These are phyloP conservation scores for Fundulus diaphanus DNA, from an alignment of 2,797 vertebrate genomes.

Conservation along the genomic window DNA sequence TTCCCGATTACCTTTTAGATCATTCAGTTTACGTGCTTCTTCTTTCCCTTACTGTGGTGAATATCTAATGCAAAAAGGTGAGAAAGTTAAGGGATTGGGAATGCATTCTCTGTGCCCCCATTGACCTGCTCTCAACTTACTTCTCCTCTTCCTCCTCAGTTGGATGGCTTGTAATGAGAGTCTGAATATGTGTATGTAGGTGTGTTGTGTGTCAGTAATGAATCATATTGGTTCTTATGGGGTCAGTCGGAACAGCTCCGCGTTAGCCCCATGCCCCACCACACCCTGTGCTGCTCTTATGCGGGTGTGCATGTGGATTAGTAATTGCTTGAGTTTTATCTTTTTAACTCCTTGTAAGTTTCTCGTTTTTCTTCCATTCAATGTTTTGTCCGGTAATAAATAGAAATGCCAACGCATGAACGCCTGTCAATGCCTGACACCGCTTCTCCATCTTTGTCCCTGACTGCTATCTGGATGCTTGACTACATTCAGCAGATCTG, in stretches of 20 bases:
- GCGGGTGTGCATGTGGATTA: conserved; percentile 8
- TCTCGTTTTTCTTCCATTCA: conserved; percentile 37
- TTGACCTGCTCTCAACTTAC: conserved; percentile 22
- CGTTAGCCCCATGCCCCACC: conserved; percentile 41
- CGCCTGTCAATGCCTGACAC: conserved; percentile 27
- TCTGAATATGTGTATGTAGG: conserved; percentile 44
- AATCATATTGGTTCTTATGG: conserved; percentile 47
- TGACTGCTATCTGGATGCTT: conserved; percentile 45
- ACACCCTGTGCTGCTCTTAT: conserved; percentile 2
- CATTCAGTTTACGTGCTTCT: conserved; percentile 37
- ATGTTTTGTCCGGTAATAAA: conserved; percentile 26
- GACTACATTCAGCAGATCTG: conserved; percentile 59
- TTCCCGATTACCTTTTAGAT: conserved; percentile 15
- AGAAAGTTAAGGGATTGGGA: conserved; percentile 69
- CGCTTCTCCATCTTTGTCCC: conserved; percentile 32
- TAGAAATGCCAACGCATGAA: conserved; percentile 2
- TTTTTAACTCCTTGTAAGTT: conserved; percentile 34
- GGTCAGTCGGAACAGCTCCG: conserved; percentile 47
- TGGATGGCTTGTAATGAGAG: conserved; percentile 57
- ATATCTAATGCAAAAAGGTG: conserved; percentile 65
- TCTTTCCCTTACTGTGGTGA: conserved; percentile 22
- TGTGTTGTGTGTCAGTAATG: conserved; percentile 52
- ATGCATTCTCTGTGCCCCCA: conserved; percentile 60
- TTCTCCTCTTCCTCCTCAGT: conserved; percentile 39
- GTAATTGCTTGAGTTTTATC: conserved; percentile 22